Evolutionary conservation across 92 coral and sea anemone genomes (phyloP).

Genomic region (Ricordea florida): DNA sequence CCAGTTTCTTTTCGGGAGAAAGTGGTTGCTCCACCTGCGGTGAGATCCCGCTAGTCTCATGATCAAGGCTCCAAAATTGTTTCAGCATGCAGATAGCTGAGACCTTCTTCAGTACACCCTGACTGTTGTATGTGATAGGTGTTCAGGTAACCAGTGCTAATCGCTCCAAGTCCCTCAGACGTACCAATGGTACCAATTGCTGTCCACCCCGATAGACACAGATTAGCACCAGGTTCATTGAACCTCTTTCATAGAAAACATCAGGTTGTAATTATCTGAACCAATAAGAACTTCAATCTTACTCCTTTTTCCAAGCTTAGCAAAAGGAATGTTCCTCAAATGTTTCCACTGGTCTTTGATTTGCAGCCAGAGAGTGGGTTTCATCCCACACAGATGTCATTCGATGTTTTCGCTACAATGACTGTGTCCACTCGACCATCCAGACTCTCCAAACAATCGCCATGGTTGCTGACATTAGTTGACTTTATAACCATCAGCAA

Average conservation of each 20-base stretch:
- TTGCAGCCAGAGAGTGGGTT: constrained; percentile 29
- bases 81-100: not conserved
- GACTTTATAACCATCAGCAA: constrained; percentile 25
- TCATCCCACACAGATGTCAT: constrained; percentile 31
- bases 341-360: too few species aligned
- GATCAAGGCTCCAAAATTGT: too few species aligned
- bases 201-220: constrained; percentile 65
- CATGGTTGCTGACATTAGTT: constrained; percentile 35
- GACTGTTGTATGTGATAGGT: constrained; percentile 39
- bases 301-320: too few species aligned
- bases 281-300: constrained; percentile 41
- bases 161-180: not conserved
- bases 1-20: constrained; percentile 4
- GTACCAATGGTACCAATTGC: constrained; percentile 43
- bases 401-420: constrained; percentile 24
- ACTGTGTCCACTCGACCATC: constrained; percentile 46
- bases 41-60: too few species aligned
- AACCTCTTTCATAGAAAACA: constrained; percentile 12
- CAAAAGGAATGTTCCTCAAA: too few species aligned
- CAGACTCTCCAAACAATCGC: constrained; percentile 43
- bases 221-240: constrained; percentile 39
- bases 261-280: constrained; percentile 34
- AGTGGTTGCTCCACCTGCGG: too few species aligned
- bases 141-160: constrained; percentile 40
- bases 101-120: not conserved